These are phyloP conservation scores for Paracanthobrama guichenoti DNA, from an alignment of 2,113 vertebrate genomes.

Conservation along the genomic window DNA sequence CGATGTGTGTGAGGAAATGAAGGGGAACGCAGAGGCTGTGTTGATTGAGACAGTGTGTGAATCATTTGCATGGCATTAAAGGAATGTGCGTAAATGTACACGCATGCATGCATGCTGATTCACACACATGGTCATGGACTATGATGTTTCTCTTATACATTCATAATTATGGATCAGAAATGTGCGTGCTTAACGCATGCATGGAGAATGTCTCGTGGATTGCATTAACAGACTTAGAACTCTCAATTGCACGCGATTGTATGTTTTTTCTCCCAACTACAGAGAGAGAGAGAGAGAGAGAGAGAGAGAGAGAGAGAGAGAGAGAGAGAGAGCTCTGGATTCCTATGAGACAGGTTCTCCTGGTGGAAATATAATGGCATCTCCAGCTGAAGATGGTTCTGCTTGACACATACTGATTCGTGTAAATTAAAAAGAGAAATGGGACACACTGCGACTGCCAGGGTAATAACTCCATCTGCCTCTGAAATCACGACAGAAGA, in stretches of 20 bases:
- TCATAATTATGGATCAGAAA: neutral
- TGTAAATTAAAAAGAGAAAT: conserved; percentile 72
- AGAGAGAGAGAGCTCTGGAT: conserved; percentile 36
- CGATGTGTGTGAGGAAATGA: neutral
- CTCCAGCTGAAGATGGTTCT: conserved; percentile 52
- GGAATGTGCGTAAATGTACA: conserved; percentile 26
- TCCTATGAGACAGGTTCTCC: conserved; percentile 70
- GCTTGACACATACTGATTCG: conserved; percentile 62
- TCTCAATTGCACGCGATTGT: neutral
- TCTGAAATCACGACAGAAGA: conserved; percentile 49
- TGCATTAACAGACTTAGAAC: neutral
- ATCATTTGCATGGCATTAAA: conserved; percentile 19
- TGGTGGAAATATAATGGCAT: conserved; percentile 69
- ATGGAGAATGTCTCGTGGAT: neutral
- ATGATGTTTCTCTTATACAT: neutral
- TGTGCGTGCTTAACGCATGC: neutral
- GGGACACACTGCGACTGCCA: conserved; percentile 45
- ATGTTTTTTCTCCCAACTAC: conserved; percentile 4
- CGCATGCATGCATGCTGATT: conserved; percentile 6
- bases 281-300: conserved; percentile 48
- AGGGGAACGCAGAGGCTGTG: neutral
- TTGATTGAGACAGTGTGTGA: neutral
- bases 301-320: no score
- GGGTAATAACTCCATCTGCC: conserved; percentile 55
- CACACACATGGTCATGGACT: neutral